Base-by-base conservation (phyloP, 2,797 vertebrate genomes). In the Myotis pilosus region DNA sequence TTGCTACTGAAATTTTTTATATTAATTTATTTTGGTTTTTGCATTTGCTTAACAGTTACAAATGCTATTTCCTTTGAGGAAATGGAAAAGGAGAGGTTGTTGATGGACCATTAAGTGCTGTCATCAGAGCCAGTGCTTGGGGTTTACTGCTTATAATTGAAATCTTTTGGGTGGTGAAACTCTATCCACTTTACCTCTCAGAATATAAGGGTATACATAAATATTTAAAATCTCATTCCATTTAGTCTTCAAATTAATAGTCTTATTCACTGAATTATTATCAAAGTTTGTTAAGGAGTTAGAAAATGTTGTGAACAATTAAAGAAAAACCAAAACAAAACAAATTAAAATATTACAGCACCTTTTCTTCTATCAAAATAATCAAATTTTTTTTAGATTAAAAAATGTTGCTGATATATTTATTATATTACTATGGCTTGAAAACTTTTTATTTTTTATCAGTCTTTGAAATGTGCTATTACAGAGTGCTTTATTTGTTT, bases 231-330 rank as follows among this genome's bases (percentile, higher is more conserved):
- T 0, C 1, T 22, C 53, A 47, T 47, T 3, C 25, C 71, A 0
- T 80, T 44, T 92, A 88, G 6, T 0, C 82, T 97, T 97, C 79
- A 95, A 57, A 90, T 17, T 93, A 87, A 89, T 68, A 11, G 1
- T 17, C 69, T 0, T 62, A 30, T 95, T 96, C 57, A 90, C 5
- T 55, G 60, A 38, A 57, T 28, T 12, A 51, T 95, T 87, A 96
- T 53, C 33, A 94, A 78, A 92, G 92, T 95, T 83, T 91, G 55
- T 94, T 96, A 96, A 92, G 69, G 44, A 92, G 57, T 44, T 44
- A 84, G 49, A 93, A 92, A 89, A 83, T 9, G 94, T 97, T 88
- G 12, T 16, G 85, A 76, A 47, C 15, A 93, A 16, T 33, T 2
- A 86, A 49, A 93, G 80, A 19, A 94, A 94, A 92, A 36, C 0